Evolutionary conservation across 1,140 invertebrate genomes (phyloP).

Genomic region (Riptortus pedestris): DNA sequence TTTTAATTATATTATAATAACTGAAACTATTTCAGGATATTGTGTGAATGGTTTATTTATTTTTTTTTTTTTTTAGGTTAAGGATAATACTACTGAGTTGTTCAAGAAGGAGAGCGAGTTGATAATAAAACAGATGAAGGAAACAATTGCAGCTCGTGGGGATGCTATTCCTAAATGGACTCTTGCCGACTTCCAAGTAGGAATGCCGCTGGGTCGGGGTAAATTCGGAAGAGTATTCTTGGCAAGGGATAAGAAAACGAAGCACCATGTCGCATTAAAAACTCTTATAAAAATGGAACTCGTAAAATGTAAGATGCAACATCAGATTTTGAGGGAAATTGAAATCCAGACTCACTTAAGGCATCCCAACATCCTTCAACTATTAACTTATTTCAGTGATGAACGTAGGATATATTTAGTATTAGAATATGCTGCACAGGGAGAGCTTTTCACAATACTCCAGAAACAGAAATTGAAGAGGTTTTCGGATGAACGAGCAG

Average conservation of each 20-base stretch:
- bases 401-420: slow-evolving; percentile 79
- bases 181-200: slow-evolving; percentile 59
- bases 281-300: slow-evolving; percentile 81
- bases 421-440: slow-evolving; percentile 80
- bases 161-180: slow-evolving; percentile 9
- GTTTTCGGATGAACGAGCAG: slow-evolving; percentile 42
- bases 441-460: slow-evolving; percentile 76
- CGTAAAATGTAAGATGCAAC: slow-evolving; percentile 39
- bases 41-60: too few relatives aligned
- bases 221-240: slow-evolving; percentile 88
- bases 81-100: too few relatives aligned
- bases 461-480: slow-evolving; percentile 53
- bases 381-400: slow-evolving; percentile 89
- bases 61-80: too few relatives aligned
- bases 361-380: slow-evolving; percentile 83
- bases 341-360: slow-evolving; percentile 88
- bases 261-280: slow-evolving; percentile 84
- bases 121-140: neutral
- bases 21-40: too few relatives aligned
- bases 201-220: slow-evolving; percentile 69
- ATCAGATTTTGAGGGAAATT: slow-evolving; percentile 73
- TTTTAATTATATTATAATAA: too few relatives aligned
- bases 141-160: neutral
- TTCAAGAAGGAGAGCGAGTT: neutral
- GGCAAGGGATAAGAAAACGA: slow-evolving; percentile 74